Base-by-base conservation (phyloP, 2,888 invertebrate genomes). In the Cheilosia variabilis region DNA sequence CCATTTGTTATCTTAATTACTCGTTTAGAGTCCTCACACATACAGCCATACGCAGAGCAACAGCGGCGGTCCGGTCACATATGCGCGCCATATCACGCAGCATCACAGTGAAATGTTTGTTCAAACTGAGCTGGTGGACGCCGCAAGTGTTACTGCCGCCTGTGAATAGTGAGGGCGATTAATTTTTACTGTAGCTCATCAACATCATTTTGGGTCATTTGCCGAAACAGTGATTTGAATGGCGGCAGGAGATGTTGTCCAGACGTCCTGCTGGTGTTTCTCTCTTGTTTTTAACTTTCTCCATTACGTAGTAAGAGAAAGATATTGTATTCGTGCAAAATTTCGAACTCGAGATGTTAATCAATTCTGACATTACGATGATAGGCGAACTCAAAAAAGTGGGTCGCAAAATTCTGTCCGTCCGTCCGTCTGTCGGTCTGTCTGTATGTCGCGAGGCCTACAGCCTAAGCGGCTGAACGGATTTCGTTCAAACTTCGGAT, bases 131-230 rank as follows among this genome's bases (percentile, higher is more conserved):
- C 13, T 13, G 37, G 78, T 19, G 41, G 41, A 10, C 50, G 69
- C 57, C 58, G 57, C 47, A 45, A 73, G 45, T 47, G 60, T 68
- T 47, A 60, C 53, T 24, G 34, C 47, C 37, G 10, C 27, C 41
- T 68, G 43, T 77, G 55, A 82, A 53, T 77, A 72, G 82, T 78
- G 79, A 63, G 78, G 78, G 69, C 83, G 73, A 84, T 84, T 84
- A 84, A 84, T 79, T 79, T 84, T 84, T 79, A 84, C 79, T 79
- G 69, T 34, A 63, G 57, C 79, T 84, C 83, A 84, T 84, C 83
- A 84, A 84, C 79, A 84, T 84, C 69, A 84, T 84, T 79, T 84
- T 69, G 83, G 68, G 75, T 69, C 79, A 84, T 84, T 84, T 84
- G 73, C 73, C 37, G 79, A 68, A 79, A 79, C 78, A 73, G 69